Conservation (phyloP, 2,113 vertebrate species). For the Uria aalge region DNA sequence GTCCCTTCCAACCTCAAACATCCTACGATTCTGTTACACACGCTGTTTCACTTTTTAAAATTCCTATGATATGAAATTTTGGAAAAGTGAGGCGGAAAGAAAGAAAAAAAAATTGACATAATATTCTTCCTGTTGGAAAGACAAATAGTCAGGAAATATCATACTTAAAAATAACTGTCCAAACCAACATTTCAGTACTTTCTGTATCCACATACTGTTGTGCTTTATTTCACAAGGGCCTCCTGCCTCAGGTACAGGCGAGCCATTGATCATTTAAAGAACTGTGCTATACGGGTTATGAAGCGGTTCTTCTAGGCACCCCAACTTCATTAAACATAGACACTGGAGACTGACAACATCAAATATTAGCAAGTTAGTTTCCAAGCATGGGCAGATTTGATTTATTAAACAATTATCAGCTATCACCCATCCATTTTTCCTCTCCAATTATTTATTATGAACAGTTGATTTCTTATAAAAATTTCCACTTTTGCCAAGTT, state of each 20-base stretch:
- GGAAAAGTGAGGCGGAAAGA: neutral
- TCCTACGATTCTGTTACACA: neutral
- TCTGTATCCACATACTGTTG: neutral
- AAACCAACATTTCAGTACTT: neutral
- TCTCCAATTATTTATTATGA: neutral
- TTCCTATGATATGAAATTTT: neutral
- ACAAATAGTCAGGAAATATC: neutral
- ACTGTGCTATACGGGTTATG: neutral
- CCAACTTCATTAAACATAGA: neutral
- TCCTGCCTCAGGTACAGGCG: neutral
- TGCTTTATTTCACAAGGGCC: rapidly evolving
- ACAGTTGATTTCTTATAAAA: neutral
- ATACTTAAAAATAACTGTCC: neutral
- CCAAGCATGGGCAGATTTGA: neutral
- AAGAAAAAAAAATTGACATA: neutral
- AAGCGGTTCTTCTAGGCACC: neutral
- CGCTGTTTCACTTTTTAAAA: neutral
- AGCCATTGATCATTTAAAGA: neutral
- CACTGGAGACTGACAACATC: neutral
- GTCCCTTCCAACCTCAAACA: neutral
- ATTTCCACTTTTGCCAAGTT: neutral
- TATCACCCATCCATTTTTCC: neutral
- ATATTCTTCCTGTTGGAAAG: neutral
- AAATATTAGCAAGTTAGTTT: neutral
- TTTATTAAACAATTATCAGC: neutral